Evolutionary conservation across 2,888 invertebrate genomes (phyloP).

Genomic region (Diaperis boleti): DNA sequence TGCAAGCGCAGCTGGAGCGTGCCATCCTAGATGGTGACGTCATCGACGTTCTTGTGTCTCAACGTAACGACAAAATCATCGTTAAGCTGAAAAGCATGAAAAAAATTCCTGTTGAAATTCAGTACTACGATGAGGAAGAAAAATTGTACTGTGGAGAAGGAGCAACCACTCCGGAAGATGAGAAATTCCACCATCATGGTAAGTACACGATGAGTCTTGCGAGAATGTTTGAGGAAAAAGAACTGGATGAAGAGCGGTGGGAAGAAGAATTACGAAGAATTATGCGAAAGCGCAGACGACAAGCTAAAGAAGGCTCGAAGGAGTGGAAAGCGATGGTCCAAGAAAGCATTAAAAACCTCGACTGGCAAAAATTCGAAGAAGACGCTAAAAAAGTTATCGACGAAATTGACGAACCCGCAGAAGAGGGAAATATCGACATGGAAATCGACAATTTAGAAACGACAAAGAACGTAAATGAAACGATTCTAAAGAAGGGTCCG

Average conservation of each 20-base stretch:
- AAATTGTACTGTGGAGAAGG: slow-evolving; percentile 80
- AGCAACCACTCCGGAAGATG: slow-evolving; percentile 72
- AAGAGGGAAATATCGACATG: slow-evolving; percentile 65
- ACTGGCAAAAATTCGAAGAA: slow-evolving; percentile 75
- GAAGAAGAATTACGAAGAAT: slow-evolving; percentile 65
- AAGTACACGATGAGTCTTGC: slow-evolving; percentile 76
- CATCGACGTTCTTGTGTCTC: slow-evolving; percentile 81
- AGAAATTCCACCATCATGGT: slow-evolving; percentile 66
- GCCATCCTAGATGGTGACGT: slow-evolving; percentile 84
- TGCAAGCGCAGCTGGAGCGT: slow-evolving; percentile 79
- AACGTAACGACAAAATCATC: slow-evolving; percentile 80
- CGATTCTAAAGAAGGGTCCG: slow-evolving; percentile 68
- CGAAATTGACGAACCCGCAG: slow-evolving; percentile 59
- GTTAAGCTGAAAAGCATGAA: slow-evolving; percentile 80
- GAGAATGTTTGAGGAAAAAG: slow-evolving; percentile 84
- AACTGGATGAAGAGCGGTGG: slow-evolving; percentile 77
- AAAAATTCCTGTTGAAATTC: slow-evolving; percentile 74
- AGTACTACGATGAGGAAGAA: slow-evolving; percentile 53
- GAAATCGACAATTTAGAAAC: slow-evolving; percentile 70
- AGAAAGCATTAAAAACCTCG: slow-evolving; percentile 74
- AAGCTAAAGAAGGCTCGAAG: slow-evolving; percentile 62
- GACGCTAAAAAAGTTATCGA: slow-evolving; percentile 69
- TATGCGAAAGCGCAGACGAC: slow-evolving; percentile 60
- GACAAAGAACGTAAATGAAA: slow-evolving; percentile 73
- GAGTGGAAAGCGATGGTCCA: slow-evolving; percentile 74